phyloP scores from a whole-genome alignment of 2,113 vertebrate genomes.

The Malurus elegans region DNA sequence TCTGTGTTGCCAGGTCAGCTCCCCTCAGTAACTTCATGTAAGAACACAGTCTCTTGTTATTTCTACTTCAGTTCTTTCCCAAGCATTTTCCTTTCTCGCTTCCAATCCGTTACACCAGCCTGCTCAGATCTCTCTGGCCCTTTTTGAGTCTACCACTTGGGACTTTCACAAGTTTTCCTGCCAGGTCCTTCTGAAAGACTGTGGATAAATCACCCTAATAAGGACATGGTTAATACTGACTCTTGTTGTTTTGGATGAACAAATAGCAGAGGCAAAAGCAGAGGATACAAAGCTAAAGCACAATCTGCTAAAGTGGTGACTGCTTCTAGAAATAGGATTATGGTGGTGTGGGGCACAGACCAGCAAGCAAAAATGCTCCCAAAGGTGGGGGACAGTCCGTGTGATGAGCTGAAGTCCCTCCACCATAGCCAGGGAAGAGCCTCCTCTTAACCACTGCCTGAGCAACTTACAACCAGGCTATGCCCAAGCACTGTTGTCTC shows the following conservation, averaged over 20 bases:
- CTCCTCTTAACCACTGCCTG: fast-evolving
- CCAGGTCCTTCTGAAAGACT: background rate
- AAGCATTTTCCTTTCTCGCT: background rate
- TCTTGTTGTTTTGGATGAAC: background rate
- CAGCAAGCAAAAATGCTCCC: background rate
- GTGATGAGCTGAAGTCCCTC: background rate
- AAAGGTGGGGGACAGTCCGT: fast-evolving
- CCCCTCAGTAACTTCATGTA: background rate
- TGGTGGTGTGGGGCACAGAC: background rate
- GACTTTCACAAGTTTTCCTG: background rate
- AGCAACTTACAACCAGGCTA: background rate
- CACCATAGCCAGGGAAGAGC: background rate
- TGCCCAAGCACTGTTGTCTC: background rate
- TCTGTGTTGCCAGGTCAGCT: background rate
- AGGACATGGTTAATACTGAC: fast-evolving
- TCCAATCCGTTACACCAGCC: background rate
- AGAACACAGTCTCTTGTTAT: background rate
- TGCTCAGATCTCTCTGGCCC: background rate
- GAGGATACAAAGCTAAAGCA: background rate
- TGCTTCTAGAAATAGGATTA: background rate
- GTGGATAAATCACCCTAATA: background rate
- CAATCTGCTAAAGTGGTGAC: background rate
- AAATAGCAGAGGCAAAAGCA: background rate
- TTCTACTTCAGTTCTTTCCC: background rate
- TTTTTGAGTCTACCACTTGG: background rate